Conservation (phyloP, 2,888 invertebrate genomes). For the Cotesia congregata region DNA sequence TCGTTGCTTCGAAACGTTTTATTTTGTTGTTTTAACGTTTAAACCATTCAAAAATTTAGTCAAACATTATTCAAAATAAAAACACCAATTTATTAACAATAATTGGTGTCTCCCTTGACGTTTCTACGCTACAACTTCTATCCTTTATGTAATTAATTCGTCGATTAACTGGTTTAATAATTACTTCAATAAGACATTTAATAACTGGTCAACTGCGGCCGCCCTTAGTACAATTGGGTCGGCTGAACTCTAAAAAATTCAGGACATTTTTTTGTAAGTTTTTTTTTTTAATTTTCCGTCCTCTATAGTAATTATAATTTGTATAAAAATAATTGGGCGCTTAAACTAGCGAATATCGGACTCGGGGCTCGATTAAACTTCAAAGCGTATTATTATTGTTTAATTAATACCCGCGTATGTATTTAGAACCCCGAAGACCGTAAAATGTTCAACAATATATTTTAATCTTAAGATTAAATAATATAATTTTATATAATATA, state of each 20-base stretch:
- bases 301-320: slow-evolving; percentile 52
- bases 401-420: not conserved
- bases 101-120: no score
- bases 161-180: slow-evolving; percentile 19
- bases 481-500: slow-evolving; percentile 9
- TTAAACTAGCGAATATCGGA: slow-evolving; percentile 53
- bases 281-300: slow-evolving; percentile 20
- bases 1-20: slow-evolving; percentile 61
- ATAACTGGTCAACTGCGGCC: slow-evolving; percentile 19
- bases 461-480: not conserved
- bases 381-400: not conserved
- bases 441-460: slow-evolving; percentile 59
- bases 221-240: slow-evolving; percentile 19
- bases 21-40: slow-evolving; percentile 22
- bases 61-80: slow-evolving; percentile 7
- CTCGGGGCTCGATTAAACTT: slow-evolving; percentile 46
- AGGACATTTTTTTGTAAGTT: slow-evolving; percentile 36
- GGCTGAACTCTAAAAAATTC: slow-evolving; percentile 10
- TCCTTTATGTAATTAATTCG: slow-evolving; percentile 22
- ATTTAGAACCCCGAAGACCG: not conserved
- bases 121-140: slow-evolving; percentile 6
- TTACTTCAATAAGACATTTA: slow-evolving; percentile 1
- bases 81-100: no score
- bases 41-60: slow-evolving; percentile 16
- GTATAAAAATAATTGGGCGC: slow-evolving; percentile 68